Evolutionary conservation across 2,113 vertebrate genomes (phyloP).

Genomic region (Anolis carolinensis): DNA sequence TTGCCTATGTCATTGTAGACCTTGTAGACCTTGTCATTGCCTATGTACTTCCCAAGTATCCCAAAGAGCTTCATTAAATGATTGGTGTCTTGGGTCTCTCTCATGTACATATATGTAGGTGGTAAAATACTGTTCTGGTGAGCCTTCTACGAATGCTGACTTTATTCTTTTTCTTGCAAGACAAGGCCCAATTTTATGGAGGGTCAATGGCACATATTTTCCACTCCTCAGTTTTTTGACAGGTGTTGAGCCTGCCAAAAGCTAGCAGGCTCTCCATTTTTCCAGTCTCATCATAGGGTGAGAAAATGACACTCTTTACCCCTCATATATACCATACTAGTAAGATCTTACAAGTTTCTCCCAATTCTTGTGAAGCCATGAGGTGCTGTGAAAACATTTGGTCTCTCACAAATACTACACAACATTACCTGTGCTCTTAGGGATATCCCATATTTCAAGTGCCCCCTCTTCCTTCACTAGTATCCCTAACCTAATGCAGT

Average conservation of each 20-base stretch:
- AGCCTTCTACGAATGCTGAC: background rate
- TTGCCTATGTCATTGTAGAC: too few species aligned
- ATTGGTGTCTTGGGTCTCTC: background rate
- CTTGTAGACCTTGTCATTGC: too few species aligned
- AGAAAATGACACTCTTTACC: background rate
- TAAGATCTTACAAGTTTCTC: too few species aligned
- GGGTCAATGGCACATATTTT: background rate
- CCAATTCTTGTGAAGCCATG: background rate
- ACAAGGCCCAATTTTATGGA: background rate
- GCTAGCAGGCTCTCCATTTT: background rate
- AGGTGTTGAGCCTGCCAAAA: background rate
- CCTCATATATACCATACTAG: background rate
- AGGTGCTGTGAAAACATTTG: background rate
- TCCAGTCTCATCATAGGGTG: too few species aligned
- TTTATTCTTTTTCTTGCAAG: background rate
- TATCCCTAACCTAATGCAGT: too few species aligned
- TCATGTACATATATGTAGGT: background rate
- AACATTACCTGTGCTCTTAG: background rate
- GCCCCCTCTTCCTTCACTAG: background rate
- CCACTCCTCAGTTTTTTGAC: background rate
- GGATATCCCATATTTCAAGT: background rate
- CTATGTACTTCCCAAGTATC: background rate
- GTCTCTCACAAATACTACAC: too few species aligned
- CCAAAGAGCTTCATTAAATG: background rate
- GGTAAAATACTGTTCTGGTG: background rate